Evolutionary conservation across 2,888 invertebrate genomes (phyloP).

Genomic region (Chymomyza amoena): DNA sequence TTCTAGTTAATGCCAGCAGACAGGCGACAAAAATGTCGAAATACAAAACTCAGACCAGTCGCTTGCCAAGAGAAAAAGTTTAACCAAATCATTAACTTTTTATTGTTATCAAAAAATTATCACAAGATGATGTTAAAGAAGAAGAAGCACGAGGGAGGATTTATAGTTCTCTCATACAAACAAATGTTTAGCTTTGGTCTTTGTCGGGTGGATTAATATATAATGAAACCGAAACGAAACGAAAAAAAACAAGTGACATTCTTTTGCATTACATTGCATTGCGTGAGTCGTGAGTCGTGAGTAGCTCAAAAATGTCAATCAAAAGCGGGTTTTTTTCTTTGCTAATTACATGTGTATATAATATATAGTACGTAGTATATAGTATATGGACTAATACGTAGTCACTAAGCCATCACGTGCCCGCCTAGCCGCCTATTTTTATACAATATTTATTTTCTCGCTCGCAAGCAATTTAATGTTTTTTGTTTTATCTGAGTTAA

Average conservation of each 20-base stretch:
- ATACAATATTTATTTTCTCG: not conserved
- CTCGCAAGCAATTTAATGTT: not conserved
- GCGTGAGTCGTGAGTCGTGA: not conserved
- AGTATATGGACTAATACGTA: not conserved
- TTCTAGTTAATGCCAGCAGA: conserved; percentile 22
- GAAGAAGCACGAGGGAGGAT: no score
- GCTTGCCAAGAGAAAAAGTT: no score
- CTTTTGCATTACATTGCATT: not conserved
- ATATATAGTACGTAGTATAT: no score
- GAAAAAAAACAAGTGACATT: not conserved
- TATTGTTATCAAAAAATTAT: not conserved
- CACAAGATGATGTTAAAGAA: not conserved
- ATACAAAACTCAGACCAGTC: not conserved
- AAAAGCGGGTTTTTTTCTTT: not conserved
- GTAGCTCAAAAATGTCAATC: no score
- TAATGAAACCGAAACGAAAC: not conserved
- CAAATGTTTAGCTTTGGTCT: not conserved
- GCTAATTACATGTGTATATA: not conserved
- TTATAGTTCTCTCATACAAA: no score
- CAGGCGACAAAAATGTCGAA: conserved; percentile 37
- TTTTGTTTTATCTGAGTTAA: conserved; percentile 3
- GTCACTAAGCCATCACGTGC: conserved; percentile 8
- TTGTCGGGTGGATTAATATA: not conserved
- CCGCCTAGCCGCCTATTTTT: not conserved
- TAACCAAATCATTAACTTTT: no score